These are phyloP conservation scores for Anarsia innoxiella DNA, from an alignment of 2,888 invertebrate genomes.

Conservation along the genomic window DNA sequence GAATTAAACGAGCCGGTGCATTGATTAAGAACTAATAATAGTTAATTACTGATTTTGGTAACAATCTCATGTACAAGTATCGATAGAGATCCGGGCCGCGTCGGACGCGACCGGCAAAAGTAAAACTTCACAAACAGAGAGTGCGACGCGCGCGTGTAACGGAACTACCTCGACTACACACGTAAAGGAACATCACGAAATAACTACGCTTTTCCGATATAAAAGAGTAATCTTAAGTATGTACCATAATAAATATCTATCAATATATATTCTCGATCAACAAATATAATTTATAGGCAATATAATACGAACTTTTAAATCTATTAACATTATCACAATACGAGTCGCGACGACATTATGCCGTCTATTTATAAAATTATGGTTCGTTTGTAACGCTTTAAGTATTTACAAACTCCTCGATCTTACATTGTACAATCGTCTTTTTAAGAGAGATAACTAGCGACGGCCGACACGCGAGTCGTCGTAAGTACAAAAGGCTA, in stretches of 20 bases:
- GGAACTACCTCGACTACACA: constrained; percentile 31
- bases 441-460: constrained; percentile 26
- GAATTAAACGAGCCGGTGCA: constrained; percentile 16
- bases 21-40: constrained; percentile 11
- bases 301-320: constrained; percentile 54
- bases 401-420: constrained; percentile 36
- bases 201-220: constrained; percentile 42
- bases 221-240: constrained; percentile 50
- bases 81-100: constrained; percentile 4
- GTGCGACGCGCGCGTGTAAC: constrained; percentile 21
- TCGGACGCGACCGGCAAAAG: neutral
- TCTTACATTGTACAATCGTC: constrained; percentile 35
- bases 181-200: constrained; percentile 39
- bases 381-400: constrained; percentile 36
- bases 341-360: constrained; percentile 51
- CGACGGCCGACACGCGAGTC: neutral
- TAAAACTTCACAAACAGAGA: constrained; percentile 2
- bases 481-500: too few species aligned
- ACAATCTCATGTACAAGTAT: constrained; percentile 13
- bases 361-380: constrained; percentile 42
- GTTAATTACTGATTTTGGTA: constrained; percentile 18
- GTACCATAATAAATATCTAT: constrained; percentile 63
- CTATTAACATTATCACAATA: constrained; percentile 63
- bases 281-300: constrained; percentile 65
- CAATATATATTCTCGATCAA: constrained; percentile 66